Conservation (phyloP, 2,797 vertebrate genomes). For the Betta splendens region DNA sequence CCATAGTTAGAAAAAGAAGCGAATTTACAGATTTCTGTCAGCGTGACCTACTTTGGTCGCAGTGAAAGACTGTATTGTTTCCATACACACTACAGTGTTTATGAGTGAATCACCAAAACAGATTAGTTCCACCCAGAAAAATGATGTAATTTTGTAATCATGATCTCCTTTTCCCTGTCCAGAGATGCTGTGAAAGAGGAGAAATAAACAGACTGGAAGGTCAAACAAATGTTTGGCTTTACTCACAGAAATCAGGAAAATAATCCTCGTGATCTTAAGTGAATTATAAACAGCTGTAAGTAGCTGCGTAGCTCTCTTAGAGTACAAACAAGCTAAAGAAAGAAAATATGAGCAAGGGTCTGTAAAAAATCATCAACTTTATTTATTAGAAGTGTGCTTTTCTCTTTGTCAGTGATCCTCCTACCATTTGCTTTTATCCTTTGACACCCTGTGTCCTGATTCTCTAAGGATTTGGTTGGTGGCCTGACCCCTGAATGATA, state of each 20-base stretch:
- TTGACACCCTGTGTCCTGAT: too few relatives aligned
- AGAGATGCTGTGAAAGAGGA: background rate
- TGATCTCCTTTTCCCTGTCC: constrained; percentile 15
- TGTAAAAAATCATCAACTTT: background rate
- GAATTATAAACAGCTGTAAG: background rate
- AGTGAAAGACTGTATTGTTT: constrained; percentile 26
- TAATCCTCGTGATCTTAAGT: background rate
- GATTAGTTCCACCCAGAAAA: constrained; percentile 19
- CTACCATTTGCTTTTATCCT: background rate
- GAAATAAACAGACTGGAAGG: background rate
- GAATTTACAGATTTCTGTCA: constrained; percentile 13
- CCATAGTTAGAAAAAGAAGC: constrained; percentile 2
- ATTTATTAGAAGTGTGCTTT: background rate
- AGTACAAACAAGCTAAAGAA: background rate
- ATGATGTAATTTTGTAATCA: background rate
- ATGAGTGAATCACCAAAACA: constrained; percentile 11
- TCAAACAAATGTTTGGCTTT: constrained; percentile 5
- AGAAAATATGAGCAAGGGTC: too few relatives aligned
- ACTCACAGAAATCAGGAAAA: background rate
- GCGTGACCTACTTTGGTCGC: constrained; percentile 34
- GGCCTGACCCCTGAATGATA: constrained; percentile 44
- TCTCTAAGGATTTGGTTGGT: too few relatives aligned
- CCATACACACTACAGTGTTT: constrained; percentile 3
- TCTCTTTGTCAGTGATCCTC: background rate
- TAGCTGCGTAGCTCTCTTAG: background rate